phyloP scores from a whole-genome alignment of 2,113 vertebrate genomes.

The Podarcis cretensis region DNA sequence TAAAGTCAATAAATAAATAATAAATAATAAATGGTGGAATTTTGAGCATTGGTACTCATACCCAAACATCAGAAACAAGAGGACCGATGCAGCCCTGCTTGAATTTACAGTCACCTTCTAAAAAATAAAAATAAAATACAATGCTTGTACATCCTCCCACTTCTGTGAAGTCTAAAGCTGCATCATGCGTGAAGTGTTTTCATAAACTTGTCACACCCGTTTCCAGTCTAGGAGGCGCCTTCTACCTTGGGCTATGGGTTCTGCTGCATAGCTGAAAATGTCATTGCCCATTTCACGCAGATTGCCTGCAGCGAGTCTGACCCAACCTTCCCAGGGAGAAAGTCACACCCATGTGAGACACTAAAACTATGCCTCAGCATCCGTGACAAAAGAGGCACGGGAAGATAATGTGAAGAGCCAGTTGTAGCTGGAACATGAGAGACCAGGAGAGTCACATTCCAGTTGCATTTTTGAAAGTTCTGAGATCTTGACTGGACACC shows the following conservation, averaged over 20 bases:
- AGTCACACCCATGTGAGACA: neutral
- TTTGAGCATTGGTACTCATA: neutral
- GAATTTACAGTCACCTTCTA: neutral
- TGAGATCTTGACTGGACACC: neutral
- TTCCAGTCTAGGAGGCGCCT: neutral
- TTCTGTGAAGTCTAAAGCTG: neutral
- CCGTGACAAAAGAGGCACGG: fast-evolving
- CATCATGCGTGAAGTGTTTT: neutral
- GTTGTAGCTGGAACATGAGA: constrained; percentile 33
- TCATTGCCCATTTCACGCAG: neutral
- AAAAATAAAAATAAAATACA: too few species aligned
- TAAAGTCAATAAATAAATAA: too few species aligned
- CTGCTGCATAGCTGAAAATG: constrained; percentile 1
- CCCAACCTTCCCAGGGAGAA: neutral
- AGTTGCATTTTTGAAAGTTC: constrained; percentile 28
- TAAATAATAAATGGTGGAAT: neutral
- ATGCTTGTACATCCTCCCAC: neutral
- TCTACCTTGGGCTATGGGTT: neutral
- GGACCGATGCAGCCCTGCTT: neutral
- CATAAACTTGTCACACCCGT: neutral
- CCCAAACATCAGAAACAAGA: too few species aligned
- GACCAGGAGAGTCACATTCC: constrained; percentile 26
- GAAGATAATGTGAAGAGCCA: neutral
- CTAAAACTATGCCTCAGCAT: neutral
- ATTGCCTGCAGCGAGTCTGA: neutral